A percentile compares a stretch with the other conserved stretches of the same genome.
phyloP scores from a whole-genome alignment of 2,113 vertebrate species.

The Zosterops japonicus region DNA sequence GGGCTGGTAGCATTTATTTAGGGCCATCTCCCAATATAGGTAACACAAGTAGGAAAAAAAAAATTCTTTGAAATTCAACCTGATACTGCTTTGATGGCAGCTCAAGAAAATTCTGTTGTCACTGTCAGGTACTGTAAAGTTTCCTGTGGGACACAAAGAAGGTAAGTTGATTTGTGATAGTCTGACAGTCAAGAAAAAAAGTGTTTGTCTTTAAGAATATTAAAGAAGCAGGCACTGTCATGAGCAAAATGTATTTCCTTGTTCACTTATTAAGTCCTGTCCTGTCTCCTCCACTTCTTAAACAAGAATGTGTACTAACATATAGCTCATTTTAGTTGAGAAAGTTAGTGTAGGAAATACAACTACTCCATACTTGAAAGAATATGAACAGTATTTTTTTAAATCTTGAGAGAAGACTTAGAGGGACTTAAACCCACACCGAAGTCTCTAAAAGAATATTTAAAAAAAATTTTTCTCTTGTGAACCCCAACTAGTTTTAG shows the following conservation, averaged over 20 bases:
- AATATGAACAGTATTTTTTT: not conserved
- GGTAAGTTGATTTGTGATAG: not conserved
- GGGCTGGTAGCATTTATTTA: not conserved
- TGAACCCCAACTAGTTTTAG: not conserved
- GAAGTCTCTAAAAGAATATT: not conserved
- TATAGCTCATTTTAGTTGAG: not conserved
- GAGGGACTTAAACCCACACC: not conserved
- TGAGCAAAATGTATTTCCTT: not conserved
- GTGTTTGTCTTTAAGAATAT: accelerated
- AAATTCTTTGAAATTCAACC: not conserved
- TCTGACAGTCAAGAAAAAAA: not conserved
- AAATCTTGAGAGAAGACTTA: not conserved
- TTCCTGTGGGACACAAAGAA: not conserved
- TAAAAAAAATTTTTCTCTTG: not conserved
- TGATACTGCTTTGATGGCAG: not conserved
- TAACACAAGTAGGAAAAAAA: not conserved
- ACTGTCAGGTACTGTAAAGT: not conserved
- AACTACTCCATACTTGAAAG: not conserved
- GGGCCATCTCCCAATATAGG: not conserved
- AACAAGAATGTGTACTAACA: not conserved
- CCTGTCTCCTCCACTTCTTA: not conserved
- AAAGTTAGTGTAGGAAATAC: not conserved
- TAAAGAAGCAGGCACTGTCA: not conserved
- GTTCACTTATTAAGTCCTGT: not conserved
- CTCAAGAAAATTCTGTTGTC: not conserved